These are phyloP conservation scores for Protobothrops flavoviridis DNA, from an alignment of 2,113 vertebrate species.

Conservation along the genomic window DNA sequence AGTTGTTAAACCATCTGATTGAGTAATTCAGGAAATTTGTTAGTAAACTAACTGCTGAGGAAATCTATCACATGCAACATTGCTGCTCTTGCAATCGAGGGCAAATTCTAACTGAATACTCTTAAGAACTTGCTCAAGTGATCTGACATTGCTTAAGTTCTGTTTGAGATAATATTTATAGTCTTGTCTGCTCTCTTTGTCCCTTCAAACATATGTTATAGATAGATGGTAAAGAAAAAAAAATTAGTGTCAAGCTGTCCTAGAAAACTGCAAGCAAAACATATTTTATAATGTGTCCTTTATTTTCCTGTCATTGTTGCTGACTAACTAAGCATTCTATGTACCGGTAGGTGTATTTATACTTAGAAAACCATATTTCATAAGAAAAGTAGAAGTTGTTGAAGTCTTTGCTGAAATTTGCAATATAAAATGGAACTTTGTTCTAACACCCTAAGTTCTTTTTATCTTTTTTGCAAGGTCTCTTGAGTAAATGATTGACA, in stretches of 20 bases:
- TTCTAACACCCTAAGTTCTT: neutral
- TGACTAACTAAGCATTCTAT: conserved; percentile 11
- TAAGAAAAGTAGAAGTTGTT: neutral
- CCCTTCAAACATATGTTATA: neutral
- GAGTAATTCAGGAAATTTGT: conserved; percentile 37
- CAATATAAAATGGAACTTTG: neutral
- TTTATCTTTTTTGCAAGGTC: neutral
- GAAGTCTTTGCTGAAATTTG: neutral
- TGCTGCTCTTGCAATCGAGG: conserved; percentile 15
- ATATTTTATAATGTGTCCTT: conserved; percentile 43
- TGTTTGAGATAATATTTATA: neutral
- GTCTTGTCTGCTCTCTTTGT: neutral
- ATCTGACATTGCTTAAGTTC: conserved; percentile 18
- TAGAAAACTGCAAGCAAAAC: conserved; percentile 42
- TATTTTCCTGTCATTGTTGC: conserved; percentile 39
- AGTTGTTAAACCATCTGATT: conserved; percentile 45
- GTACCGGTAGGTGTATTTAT: neutral
- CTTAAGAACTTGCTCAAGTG: conserved; percentile 34
- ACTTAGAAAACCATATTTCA: neutral
- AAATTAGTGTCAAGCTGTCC: neutral
- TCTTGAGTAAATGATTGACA: neutral
- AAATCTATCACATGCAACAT: neutral
- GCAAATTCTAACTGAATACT: neutral
- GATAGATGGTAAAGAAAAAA: neutral
- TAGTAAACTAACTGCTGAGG: conserved; percentile 14